Base-by-base conservation (phyloP, 2,797 vertebrate species). In the Jordanella pulchra region DNA sequence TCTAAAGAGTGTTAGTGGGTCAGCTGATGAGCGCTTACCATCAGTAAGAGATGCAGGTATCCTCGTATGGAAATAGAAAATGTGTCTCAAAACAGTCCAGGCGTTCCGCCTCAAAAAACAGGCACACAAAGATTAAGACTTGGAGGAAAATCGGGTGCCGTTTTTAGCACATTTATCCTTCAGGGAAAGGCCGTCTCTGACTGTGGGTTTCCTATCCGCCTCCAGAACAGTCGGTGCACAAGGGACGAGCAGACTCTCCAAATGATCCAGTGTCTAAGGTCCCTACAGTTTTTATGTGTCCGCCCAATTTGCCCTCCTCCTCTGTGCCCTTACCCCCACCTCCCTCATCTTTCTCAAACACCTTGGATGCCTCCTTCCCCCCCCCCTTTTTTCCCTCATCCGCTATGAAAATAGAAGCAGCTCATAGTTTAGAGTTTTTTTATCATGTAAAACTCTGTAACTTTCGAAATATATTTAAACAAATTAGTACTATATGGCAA, bases 201-300 rank as follows among this genome's bases (percentile, higher is more conserved):
- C 21, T 84, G 67, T 80, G 67, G 69, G 56, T 79, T 82, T 86
- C 75, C 85, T 86, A 80, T 89, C 84, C 84, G 86, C 88, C 84
- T 77, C 84, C 75, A 60, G 69, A 69, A 42, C 82, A 47, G 79
- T 73, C 87, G 63, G 75, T 78, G 90, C 86, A 85, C 87, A 71
- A 35, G 35, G 79, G 65, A 80, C 86, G 84, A 67, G 60, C 79
- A 89, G 83, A 87, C 87, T 91, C 87, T 71, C 84, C 88, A 89
- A 91, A 93, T 95, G 94, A 93, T 93, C 91, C 82, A 90, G 90
- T 92, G 93, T 94, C 91, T 90, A 87, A 79, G 86, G 88, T 83
- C 89, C 84, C 86, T 84, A 78, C 91, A 90, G 90, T 92, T 95
- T 95, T 95, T 95, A 94, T 95, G 93, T 88, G 91, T 93, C 92